Base-by-base conservation (phyloP, 92 coral and sea anemone genomes). In the Parazoanthus darwini region DNA sequence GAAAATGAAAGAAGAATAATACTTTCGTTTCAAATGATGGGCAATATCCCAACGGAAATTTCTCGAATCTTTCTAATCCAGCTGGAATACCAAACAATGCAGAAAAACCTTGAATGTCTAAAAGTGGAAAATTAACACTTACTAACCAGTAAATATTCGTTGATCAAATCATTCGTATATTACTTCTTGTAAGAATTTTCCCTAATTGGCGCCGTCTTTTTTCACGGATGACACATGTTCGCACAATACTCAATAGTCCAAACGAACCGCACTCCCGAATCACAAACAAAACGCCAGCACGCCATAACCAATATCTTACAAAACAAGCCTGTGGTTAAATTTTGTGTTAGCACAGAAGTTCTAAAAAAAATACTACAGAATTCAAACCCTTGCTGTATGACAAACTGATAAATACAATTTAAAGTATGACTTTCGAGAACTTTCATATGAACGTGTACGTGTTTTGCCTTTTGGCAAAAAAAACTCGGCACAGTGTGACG, bases 11-110 rank as follows among this genome's bases (percentile, higher is more conserved):
- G 20, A 6, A 63, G 70, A 63, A 23, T 23, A 63, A 20, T 63
- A 23, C 70, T 18, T 74, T 74, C 39, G 43, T 20, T 74, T 36
- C 33, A 29, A 29, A 29, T 36, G 50, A 76, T 2, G 33, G 35
- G 2, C 79, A 84, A 84, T 71, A 84, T 84, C 63, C 65, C 4
- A 84, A 84, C 86, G 86, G 77, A 82, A 82, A 67, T 82, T 39
- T 82, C 59, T 82, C 58, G 77, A 66, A 66, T 38, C 38, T 67
- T n/a, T 23, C 23, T 15, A 68, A 43, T 16, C 46, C 46, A 74
- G 6, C 8, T 3, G 42, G n/a, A 74, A 76, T 76, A 23, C n/a
- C 35, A 44, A 76, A 44, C 80, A 37, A 76, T n/a, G 80, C 13
- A 23, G 20, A 39, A 76, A 39, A 76, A 76, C 54, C 80, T 9